Evolutionary conservation across 2,113 vertebrate species (phyloP).

Genomic region (Lophochroa leadbeateri): DNA sequence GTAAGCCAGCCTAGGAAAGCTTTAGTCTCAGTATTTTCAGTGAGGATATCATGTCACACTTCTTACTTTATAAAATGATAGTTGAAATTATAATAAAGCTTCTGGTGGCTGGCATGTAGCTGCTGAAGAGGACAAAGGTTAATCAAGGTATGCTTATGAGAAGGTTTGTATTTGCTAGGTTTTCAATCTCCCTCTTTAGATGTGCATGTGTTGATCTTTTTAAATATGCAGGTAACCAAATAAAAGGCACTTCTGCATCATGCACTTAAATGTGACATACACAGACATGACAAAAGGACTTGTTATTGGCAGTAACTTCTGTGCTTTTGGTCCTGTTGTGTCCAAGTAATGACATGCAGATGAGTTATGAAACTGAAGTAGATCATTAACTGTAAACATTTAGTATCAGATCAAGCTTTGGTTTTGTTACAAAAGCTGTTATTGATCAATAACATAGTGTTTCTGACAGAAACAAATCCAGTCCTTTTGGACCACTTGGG

Average conservation of each 20-base stretch:
- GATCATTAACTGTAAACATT: background rate
- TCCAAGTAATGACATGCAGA: background rate
- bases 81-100: background rate
- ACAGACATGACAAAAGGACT: background rate
- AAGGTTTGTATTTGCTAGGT: background rate
- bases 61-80: background rate
- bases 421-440: background rate
- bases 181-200: background rate
- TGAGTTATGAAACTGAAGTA: background rate
- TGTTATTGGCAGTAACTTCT: background rate
- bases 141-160: background rate
- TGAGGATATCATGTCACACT: background rate
- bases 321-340: background rate
- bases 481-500: background rate
- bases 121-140: background rate
- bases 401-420: background rate
- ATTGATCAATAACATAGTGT: background rate
- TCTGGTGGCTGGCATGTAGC: background rate
- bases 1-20: background rate
- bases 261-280: rapidly evolving
- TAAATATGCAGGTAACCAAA: background rate
- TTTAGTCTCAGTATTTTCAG: background rate
- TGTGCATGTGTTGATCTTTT: background rate
- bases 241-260: background rate
- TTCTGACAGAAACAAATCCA: background rate